Evolutionary conservation across 2,888 invertebrate species (phyloP).

Genomic region (Andrena trimmerana): DNA sequence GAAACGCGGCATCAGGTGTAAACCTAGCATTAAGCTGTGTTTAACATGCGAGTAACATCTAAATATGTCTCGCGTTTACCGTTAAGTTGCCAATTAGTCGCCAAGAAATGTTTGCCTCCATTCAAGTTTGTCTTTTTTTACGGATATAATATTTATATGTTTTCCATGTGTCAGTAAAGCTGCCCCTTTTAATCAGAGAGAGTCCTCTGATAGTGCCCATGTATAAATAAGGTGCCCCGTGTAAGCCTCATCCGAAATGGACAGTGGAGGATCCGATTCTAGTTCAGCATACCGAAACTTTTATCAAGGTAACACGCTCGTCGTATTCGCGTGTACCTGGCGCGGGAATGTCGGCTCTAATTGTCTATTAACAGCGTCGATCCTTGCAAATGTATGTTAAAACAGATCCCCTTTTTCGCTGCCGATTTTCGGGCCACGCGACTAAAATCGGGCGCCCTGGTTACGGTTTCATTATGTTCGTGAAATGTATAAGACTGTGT

Average conservation of each 20-base stretch:
- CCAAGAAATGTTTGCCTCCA: constrained; percentile 35
- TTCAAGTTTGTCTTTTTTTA: background rate
- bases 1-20: too few relatives aligned
- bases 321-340: background rate
- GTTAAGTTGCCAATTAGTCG: constrained; percentile 5
- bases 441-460: constrained; percentile 21
- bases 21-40: background rate
- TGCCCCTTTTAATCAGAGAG: constrained; percentile 17
- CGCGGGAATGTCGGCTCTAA: background rate
- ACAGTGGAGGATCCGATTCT: constrained; percentile 16
- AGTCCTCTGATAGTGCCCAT: constrained; percentile 43
- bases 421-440: background rate
- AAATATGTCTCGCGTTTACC: background rate
- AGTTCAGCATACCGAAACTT: constrained; percentile 12
- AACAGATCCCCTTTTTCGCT: constrained; percentile 13
- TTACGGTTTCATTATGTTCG: constrained; percentile 63
- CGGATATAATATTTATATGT: constrained; percentile 23
- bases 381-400: constrained; percentile 4
- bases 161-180: background rate
- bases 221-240: background rate
- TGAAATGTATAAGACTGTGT: constrained; percentile 78
- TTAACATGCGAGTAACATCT: background rate
- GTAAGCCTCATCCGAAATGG: background rate
- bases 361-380: background rate
- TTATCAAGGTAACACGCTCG: constrained; percentile 1